Evolutionary conservation across 2,797 vertebrate species (phyloP), one percentile per base, ranked within the genome.

Genomic region (Gymnocypris eckloni): DNA sequence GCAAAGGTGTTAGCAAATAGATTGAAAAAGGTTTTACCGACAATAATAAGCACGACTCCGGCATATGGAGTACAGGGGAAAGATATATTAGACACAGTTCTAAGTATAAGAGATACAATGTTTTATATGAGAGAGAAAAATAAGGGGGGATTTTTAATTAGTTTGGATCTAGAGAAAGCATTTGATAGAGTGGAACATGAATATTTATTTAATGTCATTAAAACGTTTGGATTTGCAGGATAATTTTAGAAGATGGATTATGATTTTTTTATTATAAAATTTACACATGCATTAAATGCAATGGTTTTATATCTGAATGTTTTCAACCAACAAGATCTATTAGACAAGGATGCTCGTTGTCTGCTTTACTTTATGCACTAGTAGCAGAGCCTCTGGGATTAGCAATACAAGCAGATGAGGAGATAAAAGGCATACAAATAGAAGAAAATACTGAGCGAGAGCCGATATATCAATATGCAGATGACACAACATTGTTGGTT

Each of bases 261-360:
- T 7, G 15, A 69, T 28, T 39, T 7, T 69, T 69, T 69, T 18
- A 69, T 69, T 59, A 22, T 22, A 59, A n/a, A 10, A 69, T 69
- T 37, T 20, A 39, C 16, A 69, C 66, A 7, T 69, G 33, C 20
- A 39, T 69, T 20, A 69, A 69, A 69, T 69, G 28, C 1, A 69
- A 39, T 69, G 66, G 66, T 37, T 69, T 69, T 69, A 39, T 69
- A 69, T 37, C 66, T 16, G 66, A 69, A 69, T 39, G 33, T 39
- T 69, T 69, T 69, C 16, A 69, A 69, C 16, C 33, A 69, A 69
- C 66, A 9, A 69, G 66, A 18, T 20, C 66, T 7, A 39, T 69
- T 20, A 69, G 28, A 39, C 12, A 37, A 16, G 28, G 16, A 69
- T 69, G 66, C 39, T 33, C 33, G 7, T 37, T 69, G 18, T 69